Evolutionary conservation across 2,888 invertebrate species (phyloP), one percentile per base, ranked within the genome.

Genomic region (Calameuta pallipes): DNA sequence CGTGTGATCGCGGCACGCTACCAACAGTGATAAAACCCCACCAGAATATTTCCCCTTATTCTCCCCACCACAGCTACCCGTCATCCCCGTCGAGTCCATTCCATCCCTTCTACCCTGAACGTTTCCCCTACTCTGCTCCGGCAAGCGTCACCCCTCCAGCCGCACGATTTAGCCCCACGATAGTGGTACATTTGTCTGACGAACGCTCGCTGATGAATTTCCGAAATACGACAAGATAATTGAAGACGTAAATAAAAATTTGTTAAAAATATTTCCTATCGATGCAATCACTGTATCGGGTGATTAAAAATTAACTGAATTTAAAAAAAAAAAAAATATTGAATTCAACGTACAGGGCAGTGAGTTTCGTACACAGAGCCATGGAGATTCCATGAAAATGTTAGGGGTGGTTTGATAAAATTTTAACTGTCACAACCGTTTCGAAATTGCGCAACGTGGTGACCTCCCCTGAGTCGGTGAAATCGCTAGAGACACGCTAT

Each of bases 1-100:
- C 91, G 91, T 91, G 90, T 87, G 86, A 75, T 79, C 86, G 85
- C 87, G 85, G 88, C 90, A 89, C 88, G 90, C 90, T 87, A 90
- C 87, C 87, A 84, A 87, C 85, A 82, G 82, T 83, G 84, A 85
- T 84, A 82, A 83, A 85, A 78, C 76, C 82, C 82, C 85, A 82
- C 78, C 81, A 80, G 83, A 74, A 69, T 41, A 74, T 74, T 69
- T 75, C 78, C 70, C 76, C 33, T 31, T 1, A 1, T 12, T 73
- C 80, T 36, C 78, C 35, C 76, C 76, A 78, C 73, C 77, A 41
- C 34, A 23, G 13, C 31, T 12, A 56, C 71, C 76, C 77, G 31
- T 35, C 75, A 76, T 76, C 81, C 81, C 81, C 73, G 81, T 74
- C 75, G 68, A 13, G 0, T 12, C 4, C 4, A 69, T 15, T 30